phyloP scores from a whole-genome alignment of 2,888 invertebrate genomes.

The Pelosia muscerda region DNA sequence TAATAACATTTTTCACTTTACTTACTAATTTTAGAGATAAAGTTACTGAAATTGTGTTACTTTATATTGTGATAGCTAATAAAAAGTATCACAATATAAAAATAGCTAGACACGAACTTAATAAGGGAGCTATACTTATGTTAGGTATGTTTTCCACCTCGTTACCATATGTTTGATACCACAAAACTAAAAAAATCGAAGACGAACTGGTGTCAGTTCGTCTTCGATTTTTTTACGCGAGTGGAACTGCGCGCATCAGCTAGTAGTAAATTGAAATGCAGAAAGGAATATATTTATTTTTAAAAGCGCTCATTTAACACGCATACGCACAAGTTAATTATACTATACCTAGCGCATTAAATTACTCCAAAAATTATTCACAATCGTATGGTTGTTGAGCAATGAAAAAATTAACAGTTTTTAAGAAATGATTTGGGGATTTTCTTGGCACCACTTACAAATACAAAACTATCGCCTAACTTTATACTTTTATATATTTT shows the following conservation, averaged over 20 bases:
- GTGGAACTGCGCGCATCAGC: background rate
- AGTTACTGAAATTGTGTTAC: no score
- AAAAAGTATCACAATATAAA: no score
- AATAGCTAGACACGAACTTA: no score
- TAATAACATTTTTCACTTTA: no score
- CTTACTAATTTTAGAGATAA: no score
- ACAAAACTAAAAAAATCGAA: no score
- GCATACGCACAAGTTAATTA: slow-evolving; percentile 3
- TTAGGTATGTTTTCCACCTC: no score
- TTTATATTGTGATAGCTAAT: no score
- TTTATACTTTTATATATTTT: background rate
- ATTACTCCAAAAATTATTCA: slow-evolving; percentile 1
- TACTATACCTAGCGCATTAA: slow-evolving; percentile 2
- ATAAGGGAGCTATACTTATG: no score
- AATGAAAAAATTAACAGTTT: background rate
- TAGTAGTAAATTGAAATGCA: background rate
- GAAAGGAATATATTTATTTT: slow-evolving; percentile 1
- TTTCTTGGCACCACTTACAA: background rate
- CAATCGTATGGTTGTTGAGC: background rate
- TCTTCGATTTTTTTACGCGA: no score
- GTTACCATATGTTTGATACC: no score
- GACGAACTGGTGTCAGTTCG: no score
- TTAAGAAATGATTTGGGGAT: background rate
- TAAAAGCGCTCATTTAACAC: background rate
- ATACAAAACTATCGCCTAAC: background rate